Percentiles rank a stretch among this genome's conserved stretches.
Conservation (phyloP, 2,113 vertebrate genomes). For the Corydoras sp. region DNA sequence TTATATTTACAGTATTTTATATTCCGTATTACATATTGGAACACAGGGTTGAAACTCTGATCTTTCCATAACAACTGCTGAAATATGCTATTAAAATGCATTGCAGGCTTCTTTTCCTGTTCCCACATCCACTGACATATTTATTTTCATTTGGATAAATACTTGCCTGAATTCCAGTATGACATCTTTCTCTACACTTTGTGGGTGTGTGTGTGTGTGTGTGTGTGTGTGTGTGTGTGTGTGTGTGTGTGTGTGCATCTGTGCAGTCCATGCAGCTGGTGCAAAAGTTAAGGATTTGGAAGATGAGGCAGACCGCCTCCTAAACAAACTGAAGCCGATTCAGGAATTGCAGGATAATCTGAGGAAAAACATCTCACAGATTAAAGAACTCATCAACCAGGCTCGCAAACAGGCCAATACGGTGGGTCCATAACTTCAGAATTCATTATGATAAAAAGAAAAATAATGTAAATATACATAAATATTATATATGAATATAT, state of each 20-base stretch:
- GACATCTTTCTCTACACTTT: constrained; percentile 5
- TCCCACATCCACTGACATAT: too few species aligned
- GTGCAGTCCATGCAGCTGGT: constrained; percentile 85
- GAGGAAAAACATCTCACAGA: constrained; percentile 94
- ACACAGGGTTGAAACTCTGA: not conserved
- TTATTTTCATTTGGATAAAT: too few species aligned
- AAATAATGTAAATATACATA: too few species aligned
- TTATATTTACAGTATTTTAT: too few species aligned
- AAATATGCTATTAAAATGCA: not conserved
- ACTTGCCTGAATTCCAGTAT: too few species aligned
- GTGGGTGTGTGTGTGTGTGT: constrained; percentile 11
- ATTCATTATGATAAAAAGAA: too few species aligned
- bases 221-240: constrained; percentile 28
- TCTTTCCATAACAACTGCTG: constrained; percentile 28
- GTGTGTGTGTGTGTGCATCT: constrained; percentile 32
- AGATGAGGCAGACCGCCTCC: constrained; percentile 83
- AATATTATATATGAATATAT: too few species aligned
- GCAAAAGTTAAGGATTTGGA: constrained; percentile 86
- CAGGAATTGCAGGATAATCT: constrained; percentile 90
- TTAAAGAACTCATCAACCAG: constrained; percentile 96
- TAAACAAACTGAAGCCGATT: constrained; percentile 92
- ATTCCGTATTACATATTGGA: not conserved
- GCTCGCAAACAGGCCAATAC: constrained; percentile 97
- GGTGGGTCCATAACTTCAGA: constrained; percentile 62
- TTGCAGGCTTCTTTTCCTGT: not conserved